Percentiles rank a stretch among this genome's conserved stretches.
phyloP scores from a whole-genome alignment of 2,113 vertebrate genomes.

The Gavia stellata region DNA sequence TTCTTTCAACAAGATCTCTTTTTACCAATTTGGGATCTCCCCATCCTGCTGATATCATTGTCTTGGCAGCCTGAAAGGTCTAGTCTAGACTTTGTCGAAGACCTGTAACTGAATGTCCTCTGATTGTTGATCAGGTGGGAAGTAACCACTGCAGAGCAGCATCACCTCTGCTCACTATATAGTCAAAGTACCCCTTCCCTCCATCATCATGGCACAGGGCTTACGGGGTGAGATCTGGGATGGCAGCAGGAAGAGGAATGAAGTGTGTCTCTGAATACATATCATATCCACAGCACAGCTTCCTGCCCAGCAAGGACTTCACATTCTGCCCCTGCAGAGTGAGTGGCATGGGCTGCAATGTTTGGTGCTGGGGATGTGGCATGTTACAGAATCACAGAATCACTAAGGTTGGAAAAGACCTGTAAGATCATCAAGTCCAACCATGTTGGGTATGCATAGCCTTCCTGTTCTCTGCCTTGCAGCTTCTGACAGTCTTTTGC shows the following conservation, averaged over 20 bases:
- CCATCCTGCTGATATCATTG: neutral
- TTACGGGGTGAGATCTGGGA: neutral
- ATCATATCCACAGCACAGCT: neutral
- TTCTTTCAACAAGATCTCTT: neutral
- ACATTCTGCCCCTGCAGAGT: neutral
- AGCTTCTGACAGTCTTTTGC: neutral
- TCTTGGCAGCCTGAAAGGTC: neutral
- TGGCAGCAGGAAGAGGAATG: neutral
- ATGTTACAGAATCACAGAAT: too few species aligned
- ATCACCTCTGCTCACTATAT: neutral
- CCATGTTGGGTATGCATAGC: fast-evolving
- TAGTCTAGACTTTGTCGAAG: neutral
- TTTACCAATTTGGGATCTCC: neutral
- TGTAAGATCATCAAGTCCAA: too few species aligned
- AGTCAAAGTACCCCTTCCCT: neutral
- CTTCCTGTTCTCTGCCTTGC: neutral
- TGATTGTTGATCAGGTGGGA: neutral
- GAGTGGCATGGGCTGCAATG: too few species aligned
- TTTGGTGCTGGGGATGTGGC: neutral
- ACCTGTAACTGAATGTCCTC: neutral
- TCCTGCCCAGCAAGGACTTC: neutral
- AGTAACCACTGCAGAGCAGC: neutral
- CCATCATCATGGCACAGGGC: neutral
- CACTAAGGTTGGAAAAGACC: too few species aligned
- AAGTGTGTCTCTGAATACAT: too few species aligned